Base-by-base conservation (phyloP, 2,888 invertebrate genomes). In the Synergus itoensis region DNA sequence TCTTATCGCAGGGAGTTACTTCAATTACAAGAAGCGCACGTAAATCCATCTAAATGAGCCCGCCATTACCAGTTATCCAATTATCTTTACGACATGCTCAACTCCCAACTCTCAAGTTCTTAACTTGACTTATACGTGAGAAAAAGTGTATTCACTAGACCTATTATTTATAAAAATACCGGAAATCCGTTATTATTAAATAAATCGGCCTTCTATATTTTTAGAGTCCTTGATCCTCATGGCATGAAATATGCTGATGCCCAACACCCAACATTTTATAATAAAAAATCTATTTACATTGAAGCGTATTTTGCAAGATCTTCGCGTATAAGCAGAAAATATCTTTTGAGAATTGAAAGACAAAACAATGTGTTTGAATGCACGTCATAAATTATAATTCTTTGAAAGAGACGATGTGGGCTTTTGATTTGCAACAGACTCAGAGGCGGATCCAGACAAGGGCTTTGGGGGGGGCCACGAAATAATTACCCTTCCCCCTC, bases 51-150 rank as follows among this genome's bases (percentile, higher is more conserved):
- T 73, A 73, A 67, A 67, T 67, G 53, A 73, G 53, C 36, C 73
- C 53, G 36, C 36, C 67, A 48, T 65, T 65, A 65, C 73, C 48
- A 73, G 73, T 73, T 73, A 73, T 53, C 73, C 73, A 73, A 73
- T 73, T 73, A 73, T 73, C 73, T 73, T 73, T 73, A 73, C 53
- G 73, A 53, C 73, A 48, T 53, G 36, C 16, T 43, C 48, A 45
- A 21, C n/a, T 12, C 48, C 21, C 69, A 45, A 45, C 21, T 41
- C 41, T 41, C 65, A 45, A n/a, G 28, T 28, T 53, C n/a, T n/a
- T 53, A 8, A 48, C 43, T 65, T 65, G 40, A 65, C 7, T 36
- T 53, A 40, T 28, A 28, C 73, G 73, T 73, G 73, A 36, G 53
- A 73, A 73, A 73, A 53, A 12, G n/a, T 73, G 8, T 40, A 65